Conservation (phyloP, 2,113 vertebrate species). For the Pangasianodon hypophthalmus region DNA sequence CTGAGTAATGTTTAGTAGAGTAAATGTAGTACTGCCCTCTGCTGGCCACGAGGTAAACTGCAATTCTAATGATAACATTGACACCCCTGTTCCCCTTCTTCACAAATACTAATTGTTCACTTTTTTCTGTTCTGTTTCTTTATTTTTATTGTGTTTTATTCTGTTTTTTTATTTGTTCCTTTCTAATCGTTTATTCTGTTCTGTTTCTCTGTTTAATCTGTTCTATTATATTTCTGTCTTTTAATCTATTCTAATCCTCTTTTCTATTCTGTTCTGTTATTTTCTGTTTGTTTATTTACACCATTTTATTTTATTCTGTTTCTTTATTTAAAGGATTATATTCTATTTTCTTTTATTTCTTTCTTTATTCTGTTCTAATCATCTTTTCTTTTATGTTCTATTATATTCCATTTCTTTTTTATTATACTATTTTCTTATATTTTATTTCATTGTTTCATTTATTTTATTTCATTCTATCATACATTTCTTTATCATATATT, state of each 20-base stretch:
- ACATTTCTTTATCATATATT: no score
- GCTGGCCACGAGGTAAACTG: background rate
- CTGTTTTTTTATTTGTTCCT: background rate
- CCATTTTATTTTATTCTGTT: background rate
- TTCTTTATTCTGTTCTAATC: background rate
- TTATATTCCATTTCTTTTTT: no score
- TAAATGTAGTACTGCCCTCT: background rate
- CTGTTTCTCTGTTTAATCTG: background rate
- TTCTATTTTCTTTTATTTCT: background rate
- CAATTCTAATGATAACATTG: background rate
- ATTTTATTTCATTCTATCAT: no score
- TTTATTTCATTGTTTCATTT: no score
- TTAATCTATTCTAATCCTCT: background rate
- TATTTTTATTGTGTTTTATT: background rate
- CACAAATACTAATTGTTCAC: no score
- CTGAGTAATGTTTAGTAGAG: background rate
- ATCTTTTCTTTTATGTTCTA: background rate
- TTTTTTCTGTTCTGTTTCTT: background rate
- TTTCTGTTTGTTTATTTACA: background rate
- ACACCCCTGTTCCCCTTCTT: background rate
- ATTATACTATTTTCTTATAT: no score
- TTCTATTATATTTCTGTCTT: background rate
- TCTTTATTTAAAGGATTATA: background rate
- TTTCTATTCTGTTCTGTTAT: background rate
- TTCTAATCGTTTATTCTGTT: background rate